These are phyloP conservation scores for Papilio polyxenes DNA, from an alignment of 1,140 invertebrate species.

Conservation along the genomic window DNA sequence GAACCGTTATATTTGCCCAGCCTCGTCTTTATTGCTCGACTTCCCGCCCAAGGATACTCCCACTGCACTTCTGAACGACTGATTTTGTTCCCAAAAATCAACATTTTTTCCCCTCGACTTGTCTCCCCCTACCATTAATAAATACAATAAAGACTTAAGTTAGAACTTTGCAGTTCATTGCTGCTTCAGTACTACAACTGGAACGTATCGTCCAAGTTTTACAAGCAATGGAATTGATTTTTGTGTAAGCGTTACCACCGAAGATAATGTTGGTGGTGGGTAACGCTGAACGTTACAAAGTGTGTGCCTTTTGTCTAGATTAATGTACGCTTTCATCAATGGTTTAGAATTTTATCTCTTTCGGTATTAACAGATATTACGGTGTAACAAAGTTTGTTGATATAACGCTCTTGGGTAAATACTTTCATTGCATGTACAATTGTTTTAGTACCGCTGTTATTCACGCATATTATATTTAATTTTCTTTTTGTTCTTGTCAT, in stretches of 20 bases:
- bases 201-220: background rate
- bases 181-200: conserved; percentile 29
- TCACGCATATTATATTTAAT: background rate
- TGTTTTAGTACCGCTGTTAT: background rate
- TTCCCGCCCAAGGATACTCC: conserved; percentile 47
- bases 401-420: conserved; percentile 7
- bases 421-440: conserved; percentile 5
- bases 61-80: conserved; percentile 67
- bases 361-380: conserved; percentile 39
- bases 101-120: conserved; percentile 68
- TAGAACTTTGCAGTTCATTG: conserved; percentile 48
- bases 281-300: conserved; percentile 78
- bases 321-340: conserved; percentile 52
- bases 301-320: conserved; percentile 78
- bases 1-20: conserved; percentile 31
- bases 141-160: conserved; percentile 42
- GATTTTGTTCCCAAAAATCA: conserved; percentile 67
- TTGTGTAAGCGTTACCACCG: conserved; percentile 40
- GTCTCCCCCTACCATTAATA: conserved; percentile 48
- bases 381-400: conserved; percentile 22
- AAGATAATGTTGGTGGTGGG: conserved; percentile 56
- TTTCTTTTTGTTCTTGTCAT: background rate
- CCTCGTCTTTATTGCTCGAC: conserved; percentile 38
- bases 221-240: conserved; percentile 56
- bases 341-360: conserved; percentile 25